Conservation (phyloP, 2,888 invertebrate species). For the Scaptomyza reducta region DNA sequence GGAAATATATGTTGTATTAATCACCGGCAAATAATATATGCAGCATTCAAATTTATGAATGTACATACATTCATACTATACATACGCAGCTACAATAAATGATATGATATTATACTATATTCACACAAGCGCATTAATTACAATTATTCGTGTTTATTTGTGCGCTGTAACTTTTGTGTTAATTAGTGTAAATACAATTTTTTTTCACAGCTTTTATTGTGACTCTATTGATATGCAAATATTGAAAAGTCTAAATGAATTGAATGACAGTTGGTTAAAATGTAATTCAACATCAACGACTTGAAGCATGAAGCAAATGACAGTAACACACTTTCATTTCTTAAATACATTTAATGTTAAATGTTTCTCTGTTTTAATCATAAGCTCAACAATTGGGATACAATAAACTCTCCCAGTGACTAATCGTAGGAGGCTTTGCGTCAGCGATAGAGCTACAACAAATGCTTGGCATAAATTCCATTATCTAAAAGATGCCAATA, state of each 20-base stretch:
- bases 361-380: slow-evolving; percentile 7
- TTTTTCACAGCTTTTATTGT: slow-evolving; percentile 14
- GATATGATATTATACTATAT: slow-evolving; percentile 29
- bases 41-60: slow-evolving; percentile 44
- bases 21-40: slow-evolving; percentile 35
- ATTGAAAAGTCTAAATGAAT: slow-evolving; percentile 33
- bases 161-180: slow-evolving; percentile 54
- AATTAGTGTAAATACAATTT: slow-evolving; percentile 55
- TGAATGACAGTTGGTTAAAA: slow-evolving; percentile 48
- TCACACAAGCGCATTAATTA: slow-evolving; percentile 56
- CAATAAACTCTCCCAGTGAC: background rate
- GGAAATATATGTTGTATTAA: slow-evolving; percentile 21
- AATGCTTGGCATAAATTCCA: slow-evolving; percentile 72
- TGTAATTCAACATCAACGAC: slow-evolving; percentile 10
- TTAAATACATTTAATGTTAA: slow-evolving; percentile 17
- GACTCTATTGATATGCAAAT: slow-evolving; percentile 51
- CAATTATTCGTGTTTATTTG: slow-evolving; percentile 67
- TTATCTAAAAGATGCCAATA: slow-evolving; percentile 79
- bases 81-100: slow-evolving; percentile 18
- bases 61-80: slow-evolving; percentile 26
- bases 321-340: slow-evolving; percentile 4
- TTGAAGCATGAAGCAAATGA: background rate
- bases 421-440: slow-evolving; percentile 7
- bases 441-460: slow-evolving; percentile 30
- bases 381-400: slow-evolving; percentile 18